Conservation (phyloP, 2,113 vertebrate species). For the Clarias gariepinus region DNA sequence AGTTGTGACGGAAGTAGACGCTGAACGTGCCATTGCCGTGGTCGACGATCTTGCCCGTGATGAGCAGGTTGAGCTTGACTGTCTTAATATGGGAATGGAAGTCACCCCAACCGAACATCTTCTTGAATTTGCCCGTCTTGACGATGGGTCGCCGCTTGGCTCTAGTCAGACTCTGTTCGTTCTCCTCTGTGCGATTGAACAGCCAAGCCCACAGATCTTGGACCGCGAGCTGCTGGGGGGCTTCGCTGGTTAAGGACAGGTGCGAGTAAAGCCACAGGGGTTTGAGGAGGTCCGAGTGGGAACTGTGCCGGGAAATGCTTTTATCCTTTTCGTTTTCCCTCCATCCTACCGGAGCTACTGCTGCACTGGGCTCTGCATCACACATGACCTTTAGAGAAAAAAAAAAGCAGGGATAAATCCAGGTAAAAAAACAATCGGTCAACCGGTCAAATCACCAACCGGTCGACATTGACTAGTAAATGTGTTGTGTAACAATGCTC, state of each 20-base stretch:
- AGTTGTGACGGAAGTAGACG: conserved; percentile 79
- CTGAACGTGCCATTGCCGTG: conserved; percentile 78
- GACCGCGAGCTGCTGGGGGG: not conserved
- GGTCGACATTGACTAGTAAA: not conserved
- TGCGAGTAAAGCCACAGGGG: conserved; percentile 46
- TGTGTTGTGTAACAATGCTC: not conserved
- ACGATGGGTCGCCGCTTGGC: conserved; percentile 51
- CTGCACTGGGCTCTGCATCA: conserved; percentile 31
- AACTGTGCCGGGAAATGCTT: conserved; percentile 29
- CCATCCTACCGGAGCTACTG: conserved; percentile 30
- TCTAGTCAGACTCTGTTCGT: conserved; percentile 39
- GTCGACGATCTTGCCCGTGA: conserved; percentile 77
- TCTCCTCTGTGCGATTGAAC: conserved; percentile 43
- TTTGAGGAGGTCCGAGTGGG: conserved; percentile 36
- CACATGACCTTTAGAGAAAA: conserved; percentile 46
- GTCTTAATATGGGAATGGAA: conserved; percentile 77
- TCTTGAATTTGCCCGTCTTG: conserved; percentile 70
- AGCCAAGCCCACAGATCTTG: conserved; percentile 52
- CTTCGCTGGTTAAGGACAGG: conserved; percentile 30
- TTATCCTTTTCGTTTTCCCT: conserved; percentile 31
- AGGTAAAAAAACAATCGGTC: conserved; percentile 5
- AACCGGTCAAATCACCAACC: too few relatives aligned
- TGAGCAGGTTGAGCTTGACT: conserved; percentile 74
- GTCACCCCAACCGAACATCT: conserved; percentile 77
- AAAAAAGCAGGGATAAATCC: not conserved